phyloP scores from a whole-genome alignment of 2,113 vertebrate species.

The Piprites chloris region DNA sequence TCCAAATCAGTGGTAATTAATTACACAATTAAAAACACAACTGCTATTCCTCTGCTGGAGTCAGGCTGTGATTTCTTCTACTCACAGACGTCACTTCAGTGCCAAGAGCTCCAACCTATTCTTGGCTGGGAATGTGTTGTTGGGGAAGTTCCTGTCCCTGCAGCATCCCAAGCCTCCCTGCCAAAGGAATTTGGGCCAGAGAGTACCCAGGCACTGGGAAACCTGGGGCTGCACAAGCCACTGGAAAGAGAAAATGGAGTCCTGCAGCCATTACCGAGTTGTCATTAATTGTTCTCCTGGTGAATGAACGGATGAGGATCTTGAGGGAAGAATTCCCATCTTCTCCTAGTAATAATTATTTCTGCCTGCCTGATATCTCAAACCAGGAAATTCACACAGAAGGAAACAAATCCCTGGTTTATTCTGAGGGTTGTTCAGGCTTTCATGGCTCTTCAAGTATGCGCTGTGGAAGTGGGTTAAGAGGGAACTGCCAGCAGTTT shows the following conservation, averaged over 20 bases:
- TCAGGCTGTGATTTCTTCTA: not conserved
- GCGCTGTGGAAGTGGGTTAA: not conserved
- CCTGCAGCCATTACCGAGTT: not conserved
- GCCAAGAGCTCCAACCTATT: slow-evolving; percentile 23
- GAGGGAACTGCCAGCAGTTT: slow-evolving; percentile 28
- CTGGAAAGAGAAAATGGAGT: slow-evolving; percentile 13
- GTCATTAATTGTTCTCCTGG: slow-evolving; percentile 56
- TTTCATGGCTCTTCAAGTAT: not conserved
- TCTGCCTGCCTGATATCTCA: slow-evolving; percentile 7
- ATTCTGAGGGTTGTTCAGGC: not conserved
- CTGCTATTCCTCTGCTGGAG: slow-evolving; percentile 30
- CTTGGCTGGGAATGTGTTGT: slow-evolving; percentile 28
- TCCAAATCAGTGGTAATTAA: slow-evolving; percentile 22
- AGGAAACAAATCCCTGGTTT: slow-evolving; percentile 34
- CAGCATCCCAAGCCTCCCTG: not conserved
- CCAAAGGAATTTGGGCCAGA: slow-evolving; percentile 41
- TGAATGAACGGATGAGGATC: not conserved
- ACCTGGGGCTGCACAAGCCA: not conserved
- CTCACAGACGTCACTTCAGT: not conserved
- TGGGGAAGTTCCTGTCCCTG: not conserved
- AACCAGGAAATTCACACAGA: not conserved
- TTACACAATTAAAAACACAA: slow-evolving; percentile 21
- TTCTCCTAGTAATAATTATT: slow-evolving; percentile 37
- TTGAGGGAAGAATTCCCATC: slow-evolving; percentile 31
- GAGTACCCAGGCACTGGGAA: not conserved